Evolutionary conservation across 2,797 vertebrate genomes (phyloP).

Genomic region (Karalla daura): DNA sequence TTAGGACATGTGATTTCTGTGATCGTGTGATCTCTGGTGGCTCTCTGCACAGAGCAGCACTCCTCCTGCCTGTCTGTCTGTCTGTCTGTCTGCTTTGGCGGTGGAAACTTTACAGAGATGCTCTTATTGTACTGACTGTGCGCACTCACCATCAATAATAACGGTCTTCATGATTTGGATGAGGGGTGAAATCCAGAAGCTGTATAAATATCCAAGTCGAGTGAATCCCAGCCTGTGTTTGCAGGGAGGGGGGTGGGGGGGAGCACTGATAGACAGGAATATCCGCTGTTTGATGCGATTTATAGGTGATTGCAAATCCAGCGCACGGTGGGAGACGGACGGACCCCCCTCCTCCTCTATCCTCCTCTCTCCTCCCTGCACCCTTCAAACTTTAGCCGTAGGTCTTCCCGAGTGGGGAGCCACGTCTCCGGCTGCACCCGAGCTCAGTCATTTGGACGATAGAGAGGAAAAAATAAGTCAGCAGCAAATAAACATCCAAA

Average conservation of each 20-base stretch:
- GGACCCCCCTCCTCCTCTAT: too few relatives aligned
- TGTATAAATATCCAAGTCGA: slow-evolving; percentile 78
- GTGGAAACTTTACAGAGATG: slow-evolving; percentile 58
- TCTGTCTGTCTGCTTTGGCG: slow-evolving; percentile 26
- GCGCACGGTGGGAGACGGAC: slow-evolving; percentile 59
- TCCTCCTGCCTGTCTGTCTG: slow-evolving; percentile 32
- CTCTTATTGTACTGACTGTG: slow-evolving; percentile 19
- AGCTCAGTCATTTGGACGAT: slow-evolving; percentile 83
- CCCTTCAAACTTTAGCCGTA: slow-evolving; percentile 85
- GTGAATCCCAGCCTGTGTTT: slow-evolving; percentile 63
- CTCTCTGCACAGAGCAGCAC: slow-evolving; percentile 26
- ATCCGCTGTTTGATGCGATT: slow-evolving; percentile 71
- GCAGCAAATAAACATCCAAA: slow-evolving; percentile 82
- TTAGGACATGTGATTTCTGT: slow-evolving; percentile 59
- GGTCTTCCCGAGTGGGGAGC: slow-evolving; percentile 83
- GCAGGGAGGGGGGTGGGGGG: too few relatives aligned
- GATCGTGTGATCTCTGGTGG: slow-evolving; percentile 35
- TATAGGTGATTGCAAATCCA: slow-evolving; percentile 73
- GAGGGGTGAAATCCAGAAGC: slow-evolving; percentile 73
- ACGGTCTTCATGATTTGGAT: slow-evolving; percentile 83
- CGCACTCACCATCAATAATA: slow-evolving; percentile 83
- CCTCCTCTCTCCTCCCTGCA: too few relatives aligned
- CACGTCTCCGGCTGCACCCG: slow-evolving; percentile 80
- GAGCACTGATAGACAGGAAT: slow-evolving; percentile 54
- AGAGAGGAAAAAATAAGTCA: slow-evolving; percentile 62